phyloP scores from a whole-genome alignment of 2,113 vertebrate species.

The Leucopternis melanops region DNA sequence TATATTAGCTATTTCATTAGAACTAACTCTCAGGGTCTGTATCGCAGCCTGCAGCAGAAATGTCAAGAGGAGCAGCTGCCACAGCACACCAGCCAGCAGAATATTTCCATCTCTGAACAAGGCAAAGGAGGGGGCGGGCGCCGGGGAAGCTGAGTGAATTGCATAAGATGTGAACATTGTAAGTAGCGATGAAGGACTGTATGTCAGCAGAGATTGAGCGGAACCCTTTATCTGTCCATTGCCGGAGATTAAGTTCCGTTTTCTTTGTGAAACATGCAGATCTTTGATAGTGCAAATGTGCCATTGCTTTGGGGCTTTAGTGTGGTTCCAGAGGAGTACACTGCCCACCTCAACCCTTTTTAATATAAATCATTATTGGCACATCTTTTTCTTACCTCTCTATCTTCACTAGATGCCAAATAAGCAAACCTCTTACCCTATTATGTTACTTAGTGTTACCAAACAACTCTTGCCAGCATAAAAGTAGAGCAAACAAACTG shows the following conservation, averaged over 20 bases:
- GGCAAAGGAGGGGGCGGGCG: not conserved
- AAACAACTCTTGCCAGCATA: not conserved
- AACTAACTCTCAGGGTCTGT: not conserved
- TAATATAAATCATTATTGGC: not conserved
- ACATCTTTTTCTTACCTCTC: not conserved
- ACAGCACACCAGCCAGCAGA: slow-evolving; percentile 2
- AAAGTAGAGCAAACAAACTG: not conserved
- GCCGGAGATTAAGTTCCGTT: not conserved
- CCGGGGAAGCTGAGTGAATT: not conserved
- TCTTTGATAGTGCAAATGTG: not conserved
- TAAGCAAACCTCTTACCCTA: not conserved
- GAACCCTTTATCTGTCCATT: not conserved
- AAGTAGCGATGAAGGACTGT: not conserved
- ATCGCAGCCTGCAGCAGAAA: slow-evolving; percentile 44
- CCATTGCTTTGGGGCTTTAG: not conserved
- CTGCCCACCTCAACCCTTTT: not conserved
- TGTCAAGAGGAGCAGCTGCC: slow-evolving; percentile 51
- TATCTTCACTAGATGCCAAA: not conserved
- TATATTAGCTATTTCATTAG: slow-evolving; percentile 47
- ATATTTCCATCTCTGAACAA: not conserved
- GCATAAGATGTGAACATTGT: not conserved
- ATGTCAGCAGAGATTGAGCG: not conserved
- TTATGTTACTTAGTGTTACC: not conserved
- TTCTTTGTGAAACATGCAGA: not conserved
- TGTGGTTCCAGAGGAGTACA: not conserved